Evolutionary conservation across 2,113 vertebrate genomes (phyloP), one percentile per base, ranked within the genome.

Genomic region (Eclectus roratus): DNA sequence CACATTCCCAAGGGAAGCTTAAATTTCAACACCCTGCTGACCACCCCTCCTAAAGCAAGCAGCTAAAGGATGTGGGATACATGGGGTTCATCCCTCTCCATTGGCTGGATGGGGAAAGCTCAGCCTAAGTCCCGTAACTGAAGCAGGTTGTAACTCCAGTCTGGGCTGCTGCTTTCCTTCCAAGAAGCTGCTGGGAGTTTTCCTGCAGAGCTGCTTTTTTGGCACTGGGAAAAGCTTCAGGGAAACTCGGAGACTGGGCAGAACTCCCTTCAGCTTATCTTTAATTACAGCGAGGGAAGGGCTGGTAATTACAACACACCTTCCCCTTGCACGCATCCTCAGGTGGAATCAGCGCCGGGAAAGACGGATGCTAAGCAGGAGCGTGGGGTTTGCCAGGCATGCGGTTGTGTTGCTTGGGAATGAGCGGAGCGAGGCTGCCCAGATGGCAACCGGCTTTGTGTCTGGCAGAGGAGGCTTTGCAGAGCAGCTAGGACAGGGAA

Each of bases 211-310:
- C 66, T 35, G 15, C 56, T 78, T 72, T 85, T 79, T 94, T 97
- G 94, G 94, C 97, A 94, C 1, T 1, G 73, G 92, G 84, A 80
- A 80, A 95, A 95, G 94, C 97, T 98, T 97, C 97, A 94, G 96
- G 92, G 94, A 41, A 58, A 65, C 65, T 2, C 15, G 70, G 10
- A 97, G 85, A 88, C 77, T 93, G 94, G 92, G 94, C 95, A 95
- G 49, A 84, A 78, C 91, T 96, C 94, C 95, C 94, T 95, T 92
- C 96, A 95, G 96, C 96, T 96, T 96, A 91, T 65, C 96, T 98
- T 97, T 97, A 97, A 97, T 97, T 97, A 97, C 94, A 96, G 86
- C 86, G n/a, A 84, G 95, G 93, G 91, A 94, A 89, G 85, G 89
- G 93, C 90, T 86, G 85, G 85, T 88, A 95, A 94, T 94, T 96